Percentiles rank a stretch among this genome's conserved stretches.
These are phyloP conservation scores for Xiphophorus hellerii DNA, from an alignment of 2,113 vertebrate species.

Conservation along the genomic window DNA sequence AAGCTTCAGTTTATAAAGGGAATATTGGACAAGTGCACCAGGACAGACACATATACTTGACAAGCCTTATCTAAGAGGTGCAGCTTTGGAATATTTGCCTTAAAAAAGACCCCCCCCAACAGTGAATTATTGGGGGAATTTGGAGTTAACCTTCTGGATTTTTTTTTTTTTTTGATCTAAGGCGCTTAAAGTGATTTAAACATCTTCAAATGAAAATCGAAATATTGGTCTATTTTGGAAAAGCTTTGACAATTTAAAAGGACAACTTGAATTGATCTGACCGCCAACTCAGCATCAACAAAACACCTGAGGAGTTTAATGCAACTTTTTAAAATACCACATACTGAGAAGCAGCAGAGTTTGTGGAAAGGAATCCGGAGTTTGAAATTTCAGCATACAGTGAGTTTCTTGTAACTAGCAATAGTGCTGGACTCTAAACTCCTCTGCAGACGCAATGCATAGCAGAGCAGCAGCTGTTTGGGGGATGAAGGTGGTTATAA, in stretches of 20 bases:
- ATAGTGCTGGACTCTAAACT: neutral
- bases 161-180: neutral
- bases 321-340: neutral
- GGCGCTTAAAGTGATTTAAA: neutral
- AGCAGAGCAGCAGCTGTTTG: neutral
- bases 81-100: slow-evolving; percentile 54
- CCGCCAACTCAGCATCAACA: neutral
- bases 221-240: neutral
- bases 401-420: neutral
- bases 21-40: neutral
- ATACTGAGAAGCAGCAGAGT: neutral
- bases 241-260: neutral
- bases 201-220: neutral
- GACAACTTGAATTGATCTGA: neutral
- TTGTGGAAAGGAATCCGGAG: neutral
- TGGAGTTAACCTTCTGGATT: neutral
- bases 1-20: slow-evolving; percentile 64
- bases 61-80: slow-evolving; percentile 83
- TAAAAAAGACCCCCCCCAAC: slow-evolving; percentile 10
- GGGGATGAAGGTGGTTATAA: slow-evolving; percentile 11
- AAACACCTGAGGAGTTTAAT: neutral
- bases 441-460: slow-evolving; percentile 23
- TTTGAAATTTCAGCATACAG: neutral
- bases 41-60: slow-evolving; percentile 49
- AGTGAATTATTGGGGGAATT: neutral